phyloP scores from a whole-genome alignment of 1,140 invertebrate species.

The Artemia franciscana region DNA sequence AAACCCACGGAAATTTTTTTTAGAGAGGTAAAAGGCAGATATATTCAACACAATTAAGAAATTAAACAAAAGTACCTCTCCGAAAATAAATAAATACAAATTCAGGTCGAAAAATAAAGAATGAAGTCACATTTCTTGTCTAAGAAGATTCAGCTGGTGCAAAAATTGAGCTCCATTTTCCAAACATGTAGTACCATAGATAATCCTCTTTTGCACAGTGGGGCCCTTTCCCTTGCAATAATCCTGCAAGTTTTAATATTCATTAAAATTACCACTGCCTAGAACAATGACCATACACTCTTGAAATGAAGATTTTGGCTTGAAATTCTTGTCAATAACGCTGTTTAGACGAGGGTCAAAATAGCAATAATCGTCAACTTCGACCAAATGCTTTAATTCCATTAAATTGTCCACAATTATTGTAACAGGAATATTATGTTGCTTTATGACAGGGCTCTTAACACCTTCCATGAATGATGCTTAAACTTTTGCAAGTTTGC shows the following conservation, averaged over 20 bases:
- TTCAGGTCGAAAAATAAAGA: no score
- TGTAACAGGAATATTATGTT: conserved; percentile 78
- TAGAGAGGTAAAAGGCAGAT: no score
- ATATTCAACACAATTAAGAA: no score
- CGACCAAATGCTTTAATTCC: conserved; percentile 50
- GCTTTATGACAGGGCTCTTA: conserved; percentile 93
- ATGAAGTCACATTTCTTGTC: no score
- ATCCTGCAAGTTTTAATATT: conserved; percentile 94
- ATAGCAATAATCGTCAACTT: conserved; percentile 67
- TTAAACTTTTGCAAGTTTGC: conserved; percentile 88
- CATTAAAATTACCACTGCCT: conserved; percentile 96
- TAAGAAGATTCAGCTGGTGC: no score
- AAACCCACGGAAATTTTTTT: no score
- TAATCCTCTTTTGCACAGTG: no score
- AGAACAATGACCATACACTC: conserved; percentile 90
- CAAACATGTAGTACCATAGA: no score
- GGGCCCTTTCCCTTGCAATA: conserved; percentile 82
- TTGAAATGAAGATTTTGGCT: conserved; percentile 39
- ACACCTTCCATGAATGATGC: conserved; percentile 99
- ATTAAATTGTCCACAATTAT: conserved; percentile 76
- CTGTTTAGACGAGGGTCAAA: conserved; percentile 77
- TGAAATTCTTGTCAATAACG: conserved; percentile 35
- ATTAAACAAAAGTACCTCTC: no score
- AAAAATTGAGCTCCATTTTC: no score
- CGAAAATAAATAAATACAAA: no score